phyloP scores from a whole-genome alignment of 1,140 invertebrate species.

The Holcopasites calliopsidis region DNA sequence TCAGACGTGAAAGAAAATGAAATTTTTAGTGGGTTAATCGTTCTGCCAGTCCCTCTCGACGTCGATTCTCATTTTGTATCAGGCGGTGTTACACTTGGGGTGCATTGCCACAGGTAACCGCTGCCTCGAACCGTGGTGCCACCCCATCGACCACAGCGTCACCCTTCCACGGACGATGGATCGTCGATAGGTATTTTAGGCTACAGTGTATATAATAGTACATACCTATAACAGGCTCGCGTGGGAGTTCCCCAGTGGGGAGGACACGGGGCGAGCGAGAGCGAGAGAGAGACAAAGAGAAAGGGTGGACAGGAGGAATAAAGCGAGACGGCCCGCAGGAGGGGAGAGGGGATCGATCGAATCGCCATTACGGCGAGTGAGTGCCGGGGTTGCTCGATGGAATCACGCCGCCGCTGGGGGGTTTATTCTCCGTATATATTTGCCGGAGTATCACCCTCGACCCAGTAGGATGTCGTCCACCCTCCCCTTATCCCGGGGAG shows the following conservation, averaged over 20 bases:
- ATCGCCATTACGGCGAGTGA: slow-evolving; percentile 77
- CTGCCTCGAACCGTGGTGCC: slow-evolving; percentile 32
- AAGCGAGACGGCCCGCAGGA: neutral
- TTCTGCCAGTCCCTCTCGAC: neutral
- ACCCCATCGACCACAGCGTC: neutral
- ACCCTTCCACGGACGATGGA: slow-evolving; percentile 54
- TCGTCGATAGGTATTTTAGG: slow-evolving; percentile 70
- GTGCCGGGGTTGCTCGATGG: slow-evolving; percentile 73
- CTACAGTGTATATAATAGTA: slow-evolving; percentile 62
- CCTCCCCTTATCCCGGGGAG: slow-evolving; percentile 55
- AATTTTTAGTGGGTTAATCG: no score
- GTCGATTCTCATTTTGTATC: slow-evolving; percentile 10
- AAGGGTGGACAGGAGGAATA: neutral
- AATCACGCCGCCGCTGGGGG: slow-evolving; percentile 75
- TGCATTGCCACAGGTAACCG: slow-evolving; percentile 52
- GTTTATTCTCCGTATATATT: slow-evolving; percentile 77
- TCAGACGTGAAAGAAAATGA: no score
- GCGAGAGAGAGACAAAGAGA: slow-evolving; percentile 33
- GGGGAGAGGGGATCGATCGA: slow-evolving; percentile 71
- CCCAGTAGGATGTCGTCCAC: slow-evolving; percentile 62
- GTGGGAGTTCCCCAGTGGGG: slow-evolving; percentile 19
- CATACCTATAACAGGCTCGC: slow-evolving; percentile 60
- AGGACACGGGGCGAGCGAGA: slow-evolving; percentile 13
- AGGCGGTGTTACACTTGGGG: slow-evolving; percentile 40
- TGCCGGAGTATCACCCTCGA: slow-evolving; percentile 73